Percentiles rank a stretch among this genome's conserved stretches.
Evolutionary conservation across 2,888 invertebrate genomes (phyloP).

Genomic region (Diloba caeruleocephala): DNA sequence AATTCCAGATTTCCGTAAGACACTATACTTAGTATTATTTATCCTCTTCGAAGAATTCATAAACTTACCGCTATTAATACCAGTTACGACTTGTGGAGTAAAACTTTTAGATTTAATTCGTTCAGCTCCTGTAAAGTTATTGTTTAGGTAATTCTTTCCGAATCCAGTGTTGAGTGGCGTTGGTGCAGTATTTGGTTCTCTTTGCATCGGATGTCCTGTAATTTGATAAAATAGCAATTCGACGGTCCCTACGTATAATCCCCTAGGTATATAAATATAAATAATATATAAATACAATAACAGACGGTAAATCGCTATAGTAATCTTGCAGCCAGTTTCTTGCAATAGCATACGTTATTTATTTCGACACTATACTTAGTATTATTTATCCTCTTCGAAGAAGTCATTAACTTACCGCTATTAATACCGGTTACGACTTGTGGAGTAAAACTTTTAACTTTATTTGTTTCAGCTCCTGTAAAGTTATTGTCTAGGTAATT

Average conservation of each 20-base stretch:
- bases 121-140: slow-evolving; percentile 65
- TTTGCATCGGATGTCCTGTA: slow-evolving; percentile 64
- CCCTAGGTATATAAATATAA: too few relatives aligned
- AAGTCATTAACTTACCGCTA: slow-evolving; percentile 48
- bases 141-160: slow-evolving; percentile 72
- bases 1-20: too few relatives aligned
- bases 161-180: slow-evolving; percentile 56
- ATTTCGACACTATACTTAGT: too few relatives aligned
- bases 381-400: neutral
- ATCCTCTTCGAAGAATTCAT: slow-evolving; percentile 7
- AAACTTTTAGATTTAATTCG: slow-evolving; percentile 60
- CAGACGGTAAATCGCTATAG: too few relatives aligned
- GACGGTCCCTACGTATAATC: neutral
- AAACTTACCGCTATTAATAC: slow-evolving; percentile 51
- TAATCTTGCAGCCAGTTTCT: too few relatives aligned
- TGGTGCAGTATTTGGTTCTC: slow-evolving; percentile 34
- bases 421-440: slow-evolving; percentile 45
- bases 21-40: too few relatives aligned
- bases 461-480: slow-evolving; percentile 65
- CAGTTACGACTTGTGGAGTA: slow-evolving; percentile 41
- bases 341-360: too few relatives aligned
- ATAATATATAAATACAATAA: too few relatives aligned
- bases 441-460: slow-evolving; percentile 49
- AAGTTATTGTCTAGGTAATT: slow-evolving; percentile 74
- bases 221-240: neutral